phyloP scores from a whole-genome alignment of 1,140 invertebrate species.

The Charaxes varanes region DNA sequence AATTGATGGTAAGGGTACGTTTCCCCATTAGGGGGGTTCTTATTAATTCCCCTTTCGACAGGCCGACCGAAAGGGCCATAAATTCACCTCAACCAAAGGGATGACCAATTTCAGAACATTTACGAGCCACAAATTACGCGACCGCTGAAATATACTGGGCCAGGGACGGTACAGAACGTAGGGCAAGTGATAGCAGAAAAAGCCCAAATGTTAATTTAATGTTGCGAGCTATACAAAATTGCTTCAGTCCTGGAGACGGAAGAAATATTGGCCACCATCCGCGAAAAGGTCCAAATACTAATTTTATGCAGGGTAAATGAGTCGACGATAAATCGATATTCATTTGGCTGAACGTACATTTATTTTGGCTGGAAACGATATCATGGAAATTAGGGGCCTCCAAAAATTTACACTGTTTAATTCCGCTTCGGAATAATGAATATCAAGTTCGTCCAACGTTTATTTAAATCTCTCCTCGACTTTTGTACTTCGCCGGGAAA shows the following conservation, averaged over 20 bases:
- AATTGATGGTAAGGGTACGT: constrained; percentile 72
- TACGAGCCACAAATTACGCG: constrained; percentile 73
- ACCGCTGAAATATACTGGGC: constrained; percentile 70
- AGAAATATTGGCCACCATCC: constrained; percentile 51
- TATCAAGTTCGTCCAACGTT: constrained; percentile 1
- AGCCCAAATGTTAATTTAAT: constrained; percentile 66
- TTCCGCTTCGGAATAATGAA: constrained; percentile 8
- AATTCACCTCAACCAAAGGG: constrained; percentile 73
- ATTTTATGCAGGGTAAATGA: constrained; percentile 65
- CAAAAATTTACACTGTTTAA: constrained; percentile 18
- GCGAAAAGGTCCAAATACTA: constrained; percentile 51
- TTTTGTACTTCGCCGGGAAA: neutral
- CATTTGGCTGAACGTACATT: constrained; percentile 54
- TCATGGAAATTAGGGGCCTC: constrained; percentile 38
- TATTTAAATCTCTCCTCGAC: constrained; percentile 3
- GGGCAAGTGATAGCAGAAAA: constrained; percentile 55
- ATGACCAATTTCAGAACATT: constrained; percentile 74
- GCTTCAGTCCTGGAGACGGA: constrained; percentile 53
- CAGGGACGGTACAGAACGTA: constrained; percentile 40
- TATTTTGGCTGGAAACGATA: constrained; percentile 48
- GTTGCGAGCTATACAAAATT: constrained; percentile 57
- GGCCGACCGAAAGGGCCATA: constrained; percentile 70
- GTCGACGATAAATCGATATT: constrained; percentile 52
- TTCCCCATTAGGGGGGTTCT: constrained; percentile 71
- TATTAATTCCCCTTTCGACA: constrained; percentile 74